A percentile compares a stretch with the other conserved stretches of the same genome.
These are phyloP conservation scores for Hafferia zeledoni DNA, from an alignment of 2,797 vertebrate genomes.

Conservation along the genomic window DNA sequence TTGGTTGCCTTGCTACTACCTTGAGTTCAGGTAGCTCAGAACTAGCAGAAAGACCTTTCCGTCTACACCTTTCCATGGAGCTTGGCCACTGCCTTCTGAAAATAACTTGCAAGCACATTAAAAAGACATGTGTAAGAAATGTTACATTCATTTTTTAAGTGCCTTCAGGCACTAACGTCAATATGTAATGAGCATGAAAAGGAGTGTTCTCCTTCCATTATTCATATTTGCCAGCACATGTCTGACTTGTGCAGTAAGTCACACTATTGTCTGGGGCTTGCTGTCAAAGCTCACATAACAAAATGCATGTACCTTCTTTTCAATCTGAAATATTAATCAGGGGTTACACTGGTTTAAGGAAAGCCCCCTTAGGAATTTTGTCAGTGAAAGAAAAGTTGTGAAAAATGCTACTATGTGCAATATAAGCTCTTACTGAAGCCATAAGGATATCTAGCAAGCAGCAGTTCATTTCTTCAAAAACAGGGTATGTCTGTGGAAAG, in stretches of 20 bases:
- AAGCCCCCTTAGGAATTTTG: background rate
- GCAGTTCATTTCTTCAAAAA: background rate
- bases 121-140: background rate
- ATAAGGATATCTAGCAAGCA: background rate
- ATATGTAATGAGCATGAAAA: background rate
- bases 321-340: background rate
- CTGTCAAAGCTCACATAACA: background rate
- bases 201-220: background rate
- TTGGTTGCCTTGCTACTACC: background rate
- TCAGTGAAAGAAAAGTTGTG: background rate
- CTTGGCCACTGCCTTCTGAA: background rate
- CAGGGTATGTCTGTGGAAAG: background rate
- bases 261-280: background rate
- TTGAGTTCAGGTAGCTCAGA: background rate
- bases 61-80: background rate
- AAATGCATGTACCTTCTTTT: background rate
- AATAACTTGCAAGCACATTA: background rate
- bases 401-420: background rate
- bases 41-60: background rate
- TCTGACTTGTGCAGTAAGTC: background rate
- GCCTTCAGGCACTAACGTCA: background rate
- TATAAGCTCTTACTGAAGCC: background rate
- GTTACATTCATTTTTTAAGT: background rate
- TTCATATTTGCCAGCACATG: background rate
- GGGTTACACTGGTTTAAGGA: background rate